Evolutionary conservation across 1,140 invertebrate genomes (phyloP), one percentile per base, ranked within the genome.

Genomic region (Probaryconus sp.): DNA sequence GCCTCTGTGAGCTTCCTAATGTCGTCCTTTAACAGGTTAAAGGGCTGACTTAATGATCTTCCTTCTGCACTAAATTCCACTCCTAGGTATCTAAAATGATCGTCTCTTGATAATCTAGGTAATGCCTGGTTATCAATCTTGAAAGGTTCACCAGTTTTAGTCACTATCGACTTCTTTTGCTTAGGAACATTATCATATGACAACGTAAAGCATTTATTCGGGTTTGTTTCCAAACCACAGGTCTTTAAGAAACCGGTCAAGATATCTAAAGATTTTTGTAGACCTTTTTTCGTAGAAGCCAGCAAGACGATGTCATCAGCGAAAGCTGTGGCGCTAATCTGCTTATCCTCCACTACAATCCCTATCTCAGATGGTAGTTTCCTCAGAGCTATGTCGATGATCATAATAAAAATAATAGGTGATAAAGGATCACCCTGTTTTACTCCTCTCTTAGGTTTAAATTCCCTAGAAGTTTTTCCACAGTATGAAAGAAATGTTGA

Each of bases 241-340:
- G 13, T 2, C 3, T 2, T 9, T 31, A 31, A 10, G 30, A 31
- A 31, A 5, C n/a, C n/a, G n/a, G 30, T 31, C 2, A 5, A 2
- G 4, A 9, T 31, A 31, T 31, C n/a, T 5, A 31, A 9, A 5
- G 2, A 2, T 31, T 10, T 5, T 10, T 31, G 30, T 10, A 31
- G 7, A 7, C 21, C 21, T 24, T 24, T 17, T 30, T 48, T 45
- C 1, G 80, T 83, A 0, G 70, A 63, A 1, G 81, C 68, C 1
- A 88, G 20, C 1, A 86, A 67, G 6, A 85, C 47, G 1, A 88
- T 30, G 47, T 88, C 87, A 38, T 88, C 86, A 4, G 87, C 85
- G 42, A 82, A 88, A 1, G 81, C 85, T 11, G 86, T 45, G 0
- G 79, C 76, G 3, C 78, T 81, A 5, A 79, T 9, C 1, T 10